Evolutionary conservation across 2,113 vertebrate genomes (phyloP).

Genomic region (Atractosteus spatula): DNA sequence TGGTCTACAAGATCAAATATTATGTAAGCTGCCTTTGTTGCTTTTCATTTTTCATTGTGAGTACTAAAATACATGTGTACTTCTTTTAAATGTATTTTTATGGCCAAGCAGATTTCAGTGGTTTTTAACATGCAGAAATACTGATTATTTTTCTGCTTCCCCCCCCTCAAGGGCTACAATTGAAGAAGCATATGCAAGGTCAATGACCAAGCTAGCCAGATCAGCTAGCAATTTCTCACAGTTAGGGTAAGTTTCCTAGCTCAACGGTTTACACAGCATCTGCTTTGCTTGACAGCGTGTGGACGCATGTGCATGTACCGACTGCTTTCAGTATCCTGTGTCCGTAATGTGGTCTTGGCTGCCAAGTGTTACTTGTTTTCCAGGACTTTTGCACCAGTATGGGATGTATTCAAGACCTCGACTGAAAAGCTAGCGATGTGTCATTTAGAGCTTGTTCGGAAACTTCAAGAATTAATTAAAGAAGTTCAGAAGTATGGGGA

Average conservation of each 20-base stretch:
- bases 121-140: background rate
- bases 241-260: slow-evolving; percentile 77
- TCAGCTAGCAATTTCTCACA: slow-evolving; percentile 92
- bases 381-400: slow-evolving; percentile 93
- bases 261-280: background rate
- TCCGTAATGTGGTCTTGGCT: background rate
- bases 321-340: background rate
- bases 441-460: slow-evolving; percentile 91
- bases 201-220: slow-evolving; percentile 95
- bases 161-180: slow-evolving; percentile 78
- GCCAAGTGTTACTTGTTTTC: slow-evolving; percentile 23
- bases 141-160: slow-evolving; percentile 2
- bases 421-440: slow-evolving; percentile 91
- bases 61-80: too few species aligned
- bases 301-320: background rate
- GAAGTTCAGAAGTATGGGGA: slow-evolving; percentile 97
- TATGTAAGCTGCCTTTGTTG: too few species aligned
- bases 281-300: background rate
- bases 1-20: too few species aligned
- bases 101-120: too few species aligned
- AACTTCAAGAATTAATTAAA: slow-evolving; percentile 94
- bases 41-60: too few species aligned
- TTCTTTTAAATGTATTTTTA: too few species aligned
- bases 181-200: slow-evolving; percentile 91
- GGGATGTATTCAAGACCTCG: slow-evolving; percentile 93